Evolutionary conservation across 2,797 vertebrate genomes (phyloP), one percentile per base, ranked within the genome.

Genomic region (Corythornis leucogaster): DNA sequence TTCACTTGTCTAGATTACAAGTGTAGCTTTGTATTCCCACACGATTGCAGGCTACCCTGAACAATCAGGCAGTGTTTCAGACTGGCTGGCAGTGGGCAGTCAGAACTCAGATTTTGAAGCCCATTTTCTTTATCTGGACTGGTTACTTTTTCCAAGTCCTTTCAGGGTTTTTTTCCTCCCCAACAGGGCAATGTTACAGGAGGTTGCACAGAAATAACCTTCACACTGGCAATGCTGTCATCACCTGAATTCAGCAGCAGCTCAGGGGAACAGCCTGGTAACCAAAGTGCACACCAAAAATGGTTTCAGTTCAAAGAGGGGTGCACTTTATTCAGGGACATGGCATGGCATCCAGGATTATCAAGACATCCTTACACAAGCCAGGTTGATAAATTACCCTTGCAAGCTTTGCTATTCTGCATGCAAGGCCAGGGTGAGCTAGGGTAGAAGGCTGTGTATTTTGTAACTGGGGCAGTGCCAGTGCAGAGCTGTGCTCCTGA

Each of bases 81-180:
- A 15, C 62, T 84, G 59, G 69, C 84, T 92, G 77, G 77, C 59
- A 64, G 61, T 66, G 92, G 74, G 70, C 81, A 88, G 78, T 71
- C 90, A 94, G 94, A 92, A 94, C 94, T 95, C 62, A 87, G 55
- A 90, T 94, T 93, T 22, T 88, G 64, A 92, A 95, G 80, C 73
- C 66, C 93, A 42, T 70, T 94, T 90, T 11, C 84, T 90, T 92
- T 87, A 33, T 57, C 78, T 58, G 40, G 38, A 91, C 64, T 13
- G 13, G 64, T 64, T 86, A 70, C 50, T 94, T 94, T 91, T 94
- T 62, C 17, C 80, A 64, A 82, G 45, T 17, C 61, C 43, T 93
- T 95, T 46, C 4, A 11, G 40, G n/a, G 25, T 15, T 18, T 80
- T 9, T 77, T 80, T 73, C 61, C 63, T 6, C 38, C 38, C 38